phyloP scores from a whole-genome alignment of 2,888 invertebrate species.

The Augiades crinisus region DNA sequence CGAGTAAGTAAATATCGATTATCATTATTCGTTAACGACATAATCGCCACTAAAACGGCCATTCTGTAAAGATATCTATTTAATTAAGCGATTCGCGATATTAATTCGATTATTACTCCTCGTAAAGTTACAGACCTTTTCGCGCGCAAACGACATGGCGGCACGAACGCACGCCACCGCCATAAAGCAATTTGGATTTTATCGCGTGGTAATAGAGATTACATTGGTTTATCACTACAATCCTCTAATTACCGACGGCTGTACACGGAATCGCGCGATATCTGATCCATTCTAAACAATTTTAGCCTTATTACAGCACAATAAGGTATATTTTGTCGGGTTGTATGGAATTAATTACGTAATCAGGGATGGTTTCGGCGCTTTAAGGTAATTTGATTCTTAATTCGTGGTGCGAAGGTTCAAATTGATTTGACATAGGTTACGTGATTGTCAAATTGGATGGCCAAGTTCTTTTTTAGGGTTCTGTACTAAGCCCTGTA shows the following conservation, averaged over 20 bases:
- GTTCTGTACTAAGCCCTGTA: too few relatives aligned
- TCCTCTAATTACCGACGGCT: conserved; percentile 64
- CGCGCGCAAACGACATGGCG: conserved; percentile 56
- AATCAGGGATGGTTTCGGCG: conserved; percentile 30
- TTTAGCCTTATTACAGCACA: conserved; percentile 39
- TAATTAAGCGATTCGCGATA: conserved; percentile 76
- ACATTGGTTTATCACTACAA: conserved; percentile 66
- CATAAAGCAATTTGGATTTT: conserved; percentile 74
- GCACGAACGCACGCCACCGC: conserved; percentile 56
- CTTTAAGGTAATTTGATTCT: conserved; percentile 33
- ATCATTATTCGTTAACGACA: conserved; percentile 32
- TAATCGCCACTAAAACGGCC: conserved; percentile 38
- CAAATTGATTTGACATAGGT: conserved; percentile 28
- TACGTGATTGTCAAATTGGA: background rate
- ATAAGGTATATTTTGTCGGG: conserved; percentile 34
- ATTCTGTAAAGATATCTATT: conserved; percentile 62
- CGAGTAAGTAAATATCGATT: conserved; percentile 12
- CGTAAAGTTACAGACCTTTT: conserved; percentile 68
- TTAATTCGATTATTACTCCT: conserved; percentile 74
- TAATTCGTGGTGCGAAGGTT: conserved; percentile 30
- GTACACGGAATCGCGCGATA: conserved; percentile 56
- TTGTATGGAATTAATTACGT: conserved; percentile 34
- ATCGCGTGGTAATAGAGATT: conserved; percentile 70
- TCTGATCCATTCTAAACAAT: conserved; percentile 32
- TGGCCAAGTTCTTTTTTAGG: too few relatives aligned